Percentiles rank a stretch among this genome's conserved stretches.
Evolutionary conservation across 2,888 invertebrate species (phyloP).

Genomic region (Corythucha ciliata): DNA sequence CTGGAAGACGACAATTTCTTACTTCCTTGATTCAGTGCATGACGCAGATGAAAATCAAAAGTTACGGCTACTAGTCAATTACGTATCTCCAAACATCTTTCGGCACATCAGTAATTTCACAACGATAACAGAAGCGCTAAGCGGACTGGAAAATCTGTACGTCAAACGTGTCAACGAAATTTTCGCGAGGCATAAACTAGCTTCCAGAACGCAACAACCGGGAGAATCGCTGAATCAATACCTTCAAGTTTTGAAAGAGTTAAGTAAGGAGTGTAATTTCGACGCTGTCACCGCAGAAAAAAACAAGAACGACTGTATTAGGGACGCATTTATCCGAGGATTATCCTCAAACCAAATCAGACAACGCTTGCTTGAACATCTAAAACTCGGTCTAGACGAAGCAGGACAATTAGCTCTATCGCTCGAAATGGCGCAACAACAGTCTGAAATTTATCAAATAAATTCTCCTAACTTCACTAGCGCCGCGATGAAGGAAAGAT

Average conservation of each 20-base stretch:
- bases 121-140: neutral
- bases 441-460: neutral
- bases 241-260: slow-evolving; percentile 12
- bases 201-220: neutral
- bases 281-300: slow-evolving; percentile 16
- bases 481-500: neutral
- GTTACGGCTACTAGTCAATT: slow-evolving; percentile 10
- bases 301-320: slow-evolving; percentile 7
- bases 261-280: slow-evolving; percentile 18
- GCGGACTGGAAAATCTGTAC: neutral
- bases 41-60: slow-evolving; percentile 6
- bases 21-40: neutral
- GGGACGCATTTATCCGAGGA: slow-evolving; percentile 11
- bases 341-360: slow-evolving; percentile 2
- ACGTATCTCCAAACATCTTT: neutral
- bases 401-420: neutral
- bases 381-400: neutral
- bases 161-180: slow-evolving; percentile 16
- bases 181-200: slow-evolving; percentile 8
- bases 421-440: slow-evolving; percentile 1
- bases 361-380: slow-evolving; percentile 5
- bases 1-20: slow-evolving; percentile 4
- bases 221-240: slow-evolving; percentile 7
- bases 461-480: neutral
- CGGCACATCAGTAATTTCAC: slow-evolving; percentile 6